A percentile compares a stretch with the other conserved stretches of the same genome.
Evolutionary conservation across 2,888 invertebrate species (phyloP).

Genomic region (Cybosia mesomella): DNA sequence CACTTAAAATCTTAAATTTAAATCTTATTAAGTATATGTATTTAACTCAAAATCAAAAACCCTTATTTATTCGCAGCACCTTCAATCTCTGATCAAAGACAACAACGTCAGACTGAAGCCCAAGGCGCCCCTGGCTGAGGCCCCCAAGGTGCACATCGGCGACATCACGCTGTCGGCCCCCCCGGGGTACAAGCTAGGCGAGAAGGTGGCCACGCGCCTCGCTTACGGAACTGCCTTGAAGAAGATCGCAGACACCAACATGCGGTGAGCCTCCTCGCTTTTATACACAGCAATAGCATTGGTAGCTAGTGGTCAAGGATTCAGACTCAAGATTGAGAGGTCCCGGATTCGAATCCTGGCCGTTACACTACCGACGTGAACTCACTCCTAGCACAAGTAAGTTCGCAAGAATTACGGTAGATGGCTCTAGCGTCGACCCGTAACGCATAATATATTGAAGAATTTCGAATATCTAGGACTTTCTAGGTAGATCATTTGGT

Average conservation of each 20-base stretch:
- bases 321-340: too few relatives aligned
- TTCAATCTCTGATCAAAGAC: conserved; percentile 90
- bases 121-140: conserved; percentile 89
- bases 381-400: too few relatives aligned
- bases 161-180: conserved; percentile 91
- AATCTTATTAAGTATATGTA: neutral
- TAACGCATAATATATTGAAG: too few relatives aligned
- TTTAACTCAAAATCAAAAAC: neutral
- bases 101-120: conserved; percentile 88
- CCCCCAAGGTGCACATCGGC: conserved; percentile 89
- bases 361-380: too few relatives aligned
- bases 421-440: too few relatives aligned
- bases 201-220: conserved; percentile 94
- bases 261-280: conserved; percentile 65
- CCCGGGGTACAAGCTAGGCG: conserved; percentile 93
- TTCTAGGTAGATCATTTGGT: too few relatives aligned
- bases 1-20: too few relatives aligned
- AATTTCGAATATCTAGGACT: too few relatives aligned
- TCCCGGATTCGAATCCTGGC: too few relatives aligned
- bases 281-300: too few relatives aligned
- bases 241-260: conserved; percentile 92
- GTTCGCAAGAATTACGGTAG: too few relatives aligned
- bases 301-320: too few relatives aligned
- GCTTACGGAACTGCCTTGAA: conserved; percentile 98
- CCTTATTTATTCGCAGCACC: conserved; percentile 28